phyloP scores from a whole-genome alignment of 2,113 vertebrate genomes.

The Otolemur garnettii region DNA sequence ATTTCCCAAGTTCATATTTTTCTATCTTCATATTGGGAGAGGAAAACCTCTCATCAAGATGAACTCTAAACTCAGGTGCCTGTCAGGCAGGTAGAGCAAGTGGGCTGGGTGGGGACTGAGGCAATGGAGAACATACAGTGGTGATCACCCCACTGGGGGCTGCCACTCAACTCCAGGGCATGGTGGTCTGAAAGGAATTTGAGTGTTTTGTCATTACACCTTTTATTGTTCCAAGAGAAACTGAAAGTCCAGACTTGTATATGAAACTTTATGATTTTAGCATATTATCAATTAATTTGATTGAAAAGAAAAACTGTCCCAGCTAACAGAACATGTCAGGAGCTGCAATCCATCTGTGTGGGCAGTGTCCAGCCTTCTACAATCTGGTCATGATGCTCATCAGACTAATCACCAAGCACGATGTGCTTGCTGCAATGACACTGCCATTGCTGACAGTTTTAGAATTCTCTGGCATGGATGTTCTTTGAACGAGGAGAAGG shows the following conservation, averaged over 20 bases:
- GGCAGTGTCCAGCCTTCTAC: too few species aligned
- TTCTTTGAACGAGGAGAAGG: conserved; percentile 1
- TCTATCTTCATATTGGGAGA: neutral
- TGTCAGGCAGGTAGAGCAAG: neutral
- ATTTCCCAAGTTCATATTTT: neutral
- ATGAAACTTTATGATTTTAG: neutral
- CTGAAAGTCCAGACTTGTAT: neutral
- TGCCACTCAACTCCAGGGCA: neutral
- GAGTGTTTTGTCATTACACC: neutral
- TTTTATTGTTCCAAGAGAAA: neutral
- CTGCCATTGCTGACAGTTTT: neutral
- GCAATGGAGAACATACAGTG: too few species aligned
- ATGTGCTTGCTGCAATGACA: neutral
- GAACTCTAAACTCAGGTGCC: neutral
- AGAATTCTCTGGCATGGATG: neutral
- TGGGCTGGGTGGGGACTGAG: neutral
- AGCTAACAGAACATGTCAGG: neutral
- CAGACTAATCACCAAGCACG: neutral
- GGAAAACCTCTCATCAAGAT: neutral
- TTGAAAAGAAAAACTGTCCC: neutral
- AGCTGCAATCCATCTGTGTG: neutral
- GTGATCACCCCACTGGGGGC: neutral
- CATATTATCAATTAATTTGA: conserved; percentile 5
- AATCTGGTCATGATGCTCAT: neutral
- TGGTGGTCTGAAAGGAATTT: neutral